Evolutionary conservation across 2,113 vertebrate genomes (phyloP).

Genomic region (Chaenocephalus aceratus): DNA sequence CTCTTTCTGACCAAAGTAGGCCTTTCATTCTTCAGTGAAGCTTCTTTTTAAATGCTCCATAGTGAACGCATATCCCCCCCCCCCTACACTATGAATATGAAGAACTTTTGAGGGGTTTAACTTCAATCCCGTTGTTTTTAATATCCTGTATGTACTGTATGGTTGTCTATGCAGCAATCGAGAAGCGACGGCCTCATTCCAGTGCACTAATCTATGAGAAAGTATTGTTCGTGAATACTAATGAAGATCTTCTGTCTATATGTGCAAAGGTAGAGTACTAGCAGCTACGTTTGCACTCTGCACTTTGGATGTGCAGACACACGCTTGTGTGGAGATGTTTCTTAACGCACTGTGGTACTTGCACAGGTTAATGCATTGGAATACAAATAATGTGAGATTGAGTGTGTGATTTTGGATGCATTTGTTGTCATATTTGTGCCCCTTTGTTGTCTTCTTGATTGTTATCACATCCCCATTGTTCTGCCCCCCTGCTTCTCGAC

Average conservation of each 20-base stretch:
- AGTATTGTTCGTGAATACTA: conserved; percentile 46
- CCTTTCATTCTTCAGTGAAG: conserved; percentile 26
- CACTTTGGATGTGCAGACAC: conserved; percentile 2
- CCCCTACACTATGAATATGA: conserved; percentile 65
- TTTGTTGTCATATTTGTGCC: neutral
- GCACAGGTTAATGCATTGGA: conserved; percentile 63
- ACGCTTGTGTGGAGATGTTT: conserved; percentile 29
- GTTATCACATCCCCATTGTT: neutral
- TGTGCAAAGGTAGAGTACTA: conserved; percentile 35
- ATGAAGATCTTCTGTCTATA: conserved; percentile 27
- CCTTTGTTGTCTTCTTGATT: neutral
- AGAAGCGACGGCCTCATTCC: conserved; percentile 47
- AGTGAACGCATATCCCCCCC: conserved; percentile 13
- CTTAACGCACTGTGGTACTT: conserved; percentile 47
- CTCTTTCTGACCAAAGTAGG: conserved; percentile 6
- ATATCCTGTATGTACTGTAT: conserved; percentile 47
- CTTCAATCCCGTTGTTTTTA: conserved; percentile 41
- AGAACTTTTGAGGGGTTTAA: conserved; percentile 57
- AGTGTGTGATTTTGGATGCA: conserved; percentile 26
- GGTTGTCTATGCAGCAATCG: conserved; percentile 6
- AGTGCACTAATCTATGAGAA: conserved; percentile 62
- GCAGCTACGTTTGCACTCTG: conserved; percentile 19
- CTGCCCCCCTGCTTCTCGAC: conserved; percentile 43
- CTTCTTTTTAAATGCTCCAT: conserved; percentile 39
- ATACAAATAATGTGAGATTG: conserved; percentile 53